phyloP scores from a whole-genome alignment of 2,888 invertebrate genomes.

The Platycheirus rosarum region DNA sequence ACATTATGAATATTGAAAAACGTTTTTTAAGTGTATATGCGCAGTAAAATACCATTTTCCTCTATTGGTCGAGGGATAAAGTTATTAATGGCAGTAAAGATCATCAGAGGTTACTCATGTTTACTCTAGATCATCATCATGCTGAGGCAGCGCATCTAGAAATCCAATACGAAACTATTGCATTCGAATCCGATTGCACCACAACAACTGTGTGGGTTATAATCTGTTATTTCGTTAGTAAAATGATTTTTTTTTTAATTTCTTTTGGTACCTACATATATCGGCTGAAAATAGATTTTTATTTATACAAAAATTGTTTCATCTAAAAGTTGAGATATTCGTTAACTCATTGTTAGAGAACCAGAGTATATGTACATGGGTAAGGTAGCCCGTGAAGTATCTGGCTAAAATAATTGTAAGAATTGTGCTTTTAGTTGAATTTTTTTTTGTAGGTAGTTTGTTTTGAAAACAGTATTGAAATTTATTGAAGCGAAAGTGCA shows the following conservation, averaged over 20 bases:
- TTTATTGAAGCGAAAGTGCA: too few relatives aligned
- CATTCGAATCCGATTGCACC: constrained; percentile 48
- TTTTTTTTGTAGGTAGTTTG: neutral
- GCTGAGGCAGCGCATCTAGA: constrained; percentile 37
- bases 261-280: constrained; percentile 26
- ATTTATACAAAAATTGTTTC: constrained; percentile 65
- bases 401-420: constrained; percentile 31
- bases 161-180: constrained; percentile 48
- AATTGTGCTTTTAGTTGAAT: constrained; percentile 44
- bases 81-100: constrained; percentile 71
- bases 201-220: constrained; percentile 62
- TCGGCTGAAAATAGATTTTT: constrained; percentile 72
- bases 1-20: neutral
- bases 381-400: neutral
- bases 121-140: constrained; percentile 37
- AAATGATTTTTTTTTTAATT: constrained; percentile 26
- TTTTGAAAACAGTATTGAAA: neutral
- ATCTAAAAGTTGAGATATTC: constrained; percentile 67
- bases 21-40: constrained; percentile 11
- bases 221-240: constrained; percentile 42
- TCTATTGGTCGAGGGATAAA: constrained; percentile 55
- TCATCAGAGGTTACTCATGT: constrained; percentile 64
- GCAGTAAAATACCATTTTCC: neutral
- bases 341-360: constrained; percentile 50
- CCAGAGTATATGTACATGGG: constrained; percentile 5